Base-by-base conservation (phyloP, 2,888 invertebrate species). In the Tupiocoris notatus region DNA sequence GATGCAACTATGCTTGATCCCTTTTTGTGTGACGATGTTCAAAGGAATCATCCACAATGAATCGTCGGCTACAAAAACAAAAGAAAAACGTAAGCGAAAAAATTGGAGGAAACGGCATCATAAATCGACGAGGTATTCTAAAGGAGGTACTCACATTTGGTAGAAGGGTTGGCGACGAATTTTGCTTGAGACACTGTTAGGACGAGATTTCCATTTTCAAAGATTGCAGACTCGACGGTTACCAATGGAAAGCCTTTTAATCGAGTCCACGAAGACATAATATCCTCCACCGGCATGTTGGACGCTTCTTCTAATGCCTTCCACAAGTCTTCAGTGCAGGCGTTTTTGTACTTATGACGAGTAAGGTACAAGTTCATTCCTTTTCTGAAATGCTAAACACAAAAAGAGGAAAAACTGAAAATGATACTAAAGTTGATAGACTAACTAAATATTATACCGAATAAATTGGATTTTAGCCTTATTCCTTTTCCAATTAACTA, bases 221-320 rank as follows among this genome's bases (percentile, higher is more conserved):
- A 89, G 80, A 86, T 86, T 2, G 90, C 77, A 54, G 81, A 82
- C 59, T 81, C 80, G 1, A 88, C 88, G 61, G 84, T 87, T 9
- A 94, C 89, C 71, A 97, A 90, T 0, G 98, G 98, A 83, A 94
- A 98, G 57, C 98, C 98, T 89, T 92, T 93, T 83, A 95, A 92
- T 83, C 93, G 93, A 0, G 97, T 98, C 98, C 98, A 99, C 21
- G 94, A 93, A 6, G 93, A 92, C 98, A 99, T 98, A 7, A 98
- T 92, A 63, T 89, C 89, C 0, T 90, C 91, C 0, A 99, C 92
- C 1, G 96, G 95, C 84, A 97, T 95, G 7, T 70, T 64, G 1
- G 79, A 79, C 2, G 73, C 77, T 56, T 79, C 92, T 81, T 92
- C 93, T 79, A 98, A 86, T 0, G 95, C 92, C 0, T 89, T 88